Evolutionary conservation across 37 sponge, comb jelly and placozoan species (phyloP).

Genomic region (Mnemiopsis leidyi): DNA sequence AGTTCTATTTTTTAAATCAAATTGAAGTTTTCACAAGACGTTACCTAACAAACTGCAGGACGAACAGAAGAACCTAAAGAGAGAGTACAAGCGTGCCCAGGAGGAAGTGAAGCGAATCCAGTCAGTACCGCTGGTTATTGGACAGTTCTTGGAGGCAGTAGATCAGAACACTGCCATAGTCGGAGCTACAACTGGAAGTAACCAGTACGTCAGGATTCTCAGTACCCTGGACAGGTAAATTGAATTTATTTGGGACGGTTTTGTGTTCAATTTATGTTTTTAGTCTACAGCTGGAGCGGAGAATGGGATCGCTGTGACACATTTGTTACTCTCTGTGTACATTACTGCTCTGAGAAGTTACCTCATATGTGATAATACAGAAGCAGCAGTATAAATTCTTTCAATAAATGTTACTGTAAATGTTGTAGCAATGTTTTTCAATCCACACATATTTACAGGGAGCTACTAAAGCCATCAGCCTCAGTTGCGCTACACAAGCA

Average conservation of each 20-base stretch:
- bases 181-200: conserved; percentile 83
- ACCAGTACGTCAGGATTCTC: conserved; percentile 93
- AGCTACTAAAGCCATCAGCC: conserved; percentile 92
- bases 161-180: conserved; percentile 96
- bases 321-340: too few species aligned
- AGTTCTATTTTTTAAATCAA: too few species aligned
- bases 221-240: conserved; percentile 86
- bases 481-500: conserved; percentile 98
- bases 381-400: too few species aligned
- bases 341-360: too few species aligned
- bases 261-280: background rate
- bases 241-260: too few species aligned
- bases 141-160: conserved; percentile 98
- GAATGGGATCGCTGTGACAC: too few species aligned
- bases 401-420: too few species aligned
- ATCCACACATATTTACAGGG: too few species aligned
- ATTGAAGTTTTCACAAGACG: too few species aligned
- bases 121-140: conserved; percentile 98
- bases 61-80: conserved; percentile 93
- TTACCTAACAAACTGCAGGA: conserved; percentile 69
- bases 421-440: too few species aligned
- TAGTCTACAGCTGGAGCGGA: too few species aligned
- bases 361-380: too few species aligned
- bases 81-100: conserved; percentile 75
- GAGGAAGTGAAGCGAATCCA: conserved; percentile 94